Base-by-base conservation (phyloP, 2,113 vertebrate species). In the Mohoua ochrocephala region DNA sequence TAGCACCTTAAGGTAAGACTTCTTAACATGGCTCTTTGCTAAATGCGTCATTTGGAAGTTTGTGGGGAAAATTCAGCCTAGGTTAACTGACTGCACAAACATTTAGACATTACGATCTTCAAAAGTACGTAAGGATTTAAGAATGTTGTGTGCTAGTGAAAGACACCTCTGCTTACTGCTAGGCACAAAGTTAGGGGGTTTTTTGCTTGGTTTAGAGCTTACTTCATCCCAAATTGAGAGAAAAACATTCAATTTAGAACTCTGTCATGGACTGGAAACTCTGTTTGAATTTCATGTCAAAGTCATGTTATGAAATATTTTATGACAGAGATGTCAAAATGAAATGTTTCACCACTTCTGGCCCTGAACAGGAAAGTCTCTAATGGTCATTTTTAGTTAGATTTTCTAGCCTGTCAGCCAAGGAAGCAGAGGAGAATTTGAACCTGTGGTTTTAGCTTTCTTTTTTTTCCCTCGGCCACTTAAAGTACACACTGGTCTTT, bases 1-100 rank as follows among this genome's bases (percentile, higher is more conserved):
- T 67, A 86, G 30, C 61, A 33, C 79, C 93, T 89, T 37, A 64
- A 96, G 94, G 96, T 95, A 95, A 94, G 93, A 17, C 23, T 54
- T 39, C 60, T 52, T 28, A 28, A 56, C 3, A 0, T 47, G n/a
- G 4, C 37, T 87, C 18, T 39, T 94, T 81, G 50, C 50, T 70
- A 76, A 78, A 35, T 60, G 21, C 8, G 9, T 61, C 47, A 4
- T 22, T 30, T 75, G 50, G 69, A 45, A 68, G 18, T 49, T 41
- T 24, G 15, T 28, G 53, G n/a, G n/a, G 8, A 20, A 68, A 73
- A 79, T 6, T 49, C 81, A 64, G 60, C 5, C 23, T 16, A 19
- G 7, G n/a, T 85, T 84, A 24, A 27, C 47, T 2, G 3, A 23
- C 67, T 83, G 30, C 27, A 4, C 30, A 13, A 57, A 21, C 42